A percentile compares a stretch with the other conserved stretches of the same genome.
These are phyloP conservation scores for Dallia pectoralis DNA, from an alignment of 2,797 vertebrate species.

Conservation along the genomic window DNA sequence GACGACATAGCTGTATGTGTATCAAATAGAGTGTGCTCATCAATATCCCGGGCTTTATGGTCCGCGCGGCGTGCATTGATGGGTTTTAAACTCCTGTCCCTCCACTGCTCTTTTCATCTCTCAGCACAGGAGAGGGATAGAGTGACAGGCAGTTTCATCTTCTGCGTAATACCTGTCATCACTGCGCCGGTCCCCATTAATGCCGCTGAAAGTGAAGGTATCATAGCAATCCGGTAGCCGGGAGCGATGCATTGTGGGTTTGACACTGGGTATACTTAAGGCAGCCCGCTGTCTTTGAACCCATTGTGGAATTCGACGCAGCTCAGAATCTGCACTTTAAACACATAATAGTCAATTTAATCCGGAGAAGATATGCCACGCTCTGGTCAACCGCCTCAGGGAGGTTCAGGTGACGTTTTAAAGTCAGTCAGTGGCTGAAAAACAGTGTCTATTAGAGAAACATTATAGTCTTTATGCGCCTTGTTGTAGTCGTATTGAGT, in stretches of 20 bases:
- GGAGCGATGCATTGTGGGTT: background rate
- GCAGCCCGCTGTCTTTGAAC: background rate
- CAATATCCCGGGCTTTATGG: background rate
- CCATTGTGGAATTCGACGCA: background rate
- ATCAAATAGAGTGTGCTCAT: background rate
- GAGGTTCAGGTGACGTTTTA: background rate
- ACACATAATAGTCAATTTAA: background rate
- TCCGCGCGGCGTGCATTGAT: background rate
- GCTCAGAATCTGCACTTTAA: background rate
- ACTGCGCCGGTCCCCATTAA: background rate
- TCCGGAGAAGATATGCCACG: background rate
- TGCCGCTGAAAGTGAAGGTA: background rate
- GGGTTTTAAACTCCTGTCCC: background rate
- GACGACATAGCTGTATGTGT: background rate
- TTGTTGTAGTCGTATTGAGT: background rate
- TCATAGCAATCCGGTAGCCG: background rate
- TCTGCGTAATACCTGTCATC: constrained; percentile 2
- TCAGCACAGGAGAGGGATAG: background rate
- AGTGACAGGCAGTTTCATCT: background rate
- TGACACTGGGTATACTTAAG: background rate
- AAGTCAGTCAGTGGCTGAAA: background rate
- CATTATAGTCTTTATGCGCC: background rate
- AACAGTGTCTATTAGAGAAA: background rate
- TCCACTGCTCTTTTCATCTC: background rate
- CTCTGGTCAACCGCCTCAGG: background rate